Conservation (phyloP, 1,140 invertebrate species). For the Trachymyrmex septentrionalis region DNA sequence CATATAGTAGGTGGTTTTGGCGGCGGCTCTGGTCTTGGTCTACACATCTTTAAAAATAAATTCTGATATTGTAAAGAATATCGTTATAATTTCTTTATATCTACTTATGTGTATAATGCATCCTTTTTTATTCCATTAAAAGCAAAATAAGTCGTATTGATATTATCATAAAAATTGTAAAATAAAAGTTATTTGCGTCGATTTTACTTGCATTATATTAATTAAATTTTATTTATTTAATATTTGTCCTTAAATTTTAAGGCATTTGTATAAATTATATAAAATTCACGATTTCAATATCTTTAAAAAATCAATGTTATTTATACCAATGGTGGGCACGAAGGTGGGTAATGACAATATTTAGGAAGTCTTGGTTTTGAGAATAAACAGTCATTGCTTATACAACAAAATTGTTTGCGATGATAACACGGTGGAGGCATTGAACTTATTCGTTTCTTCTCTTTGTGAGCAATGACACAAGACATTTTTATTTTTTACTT, state of each 20-base stretch:
- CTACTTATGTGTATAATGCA: neutral
- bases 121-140: neutral
- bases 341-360: constrained; percentile 10
- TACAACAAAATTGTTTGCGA: constrained; percentile 69
- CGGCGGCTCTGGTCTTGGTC: constrained; percentile 48
- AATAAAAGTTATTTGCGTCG: neutral
- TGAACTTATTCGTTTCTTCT: constrained; percentile 33
- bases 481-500: constrained; percentile 58
- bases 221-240: neutral
- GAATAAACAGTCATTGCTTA: constrained; percentile 70
- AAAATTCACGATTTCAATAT: neutral
- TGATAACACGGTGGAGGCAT: constrained; percentile 73
- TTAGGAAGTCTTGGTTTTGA: constrained; percentile 43
- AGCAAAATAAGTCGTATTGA: neutral
- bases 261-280: neutral
- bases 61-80: neutral
- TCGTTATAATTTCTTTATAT: neutral
- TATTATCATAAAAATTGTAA: constrained; percentile 21
- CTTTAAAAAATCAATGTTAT: neutral
- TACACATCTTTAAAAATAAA: constrained; percentile 63
- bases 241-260: neutral
- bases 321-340: constrained; percentile 56
- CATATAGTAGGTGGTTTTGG: constrained; percentile 67
- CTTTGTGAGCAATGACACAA: neutral
- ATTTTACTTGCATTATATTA: neutral